Conservation (phyloP, 2,113 vertebrate species). For the Chascanopsetta lugubris region DNA sequence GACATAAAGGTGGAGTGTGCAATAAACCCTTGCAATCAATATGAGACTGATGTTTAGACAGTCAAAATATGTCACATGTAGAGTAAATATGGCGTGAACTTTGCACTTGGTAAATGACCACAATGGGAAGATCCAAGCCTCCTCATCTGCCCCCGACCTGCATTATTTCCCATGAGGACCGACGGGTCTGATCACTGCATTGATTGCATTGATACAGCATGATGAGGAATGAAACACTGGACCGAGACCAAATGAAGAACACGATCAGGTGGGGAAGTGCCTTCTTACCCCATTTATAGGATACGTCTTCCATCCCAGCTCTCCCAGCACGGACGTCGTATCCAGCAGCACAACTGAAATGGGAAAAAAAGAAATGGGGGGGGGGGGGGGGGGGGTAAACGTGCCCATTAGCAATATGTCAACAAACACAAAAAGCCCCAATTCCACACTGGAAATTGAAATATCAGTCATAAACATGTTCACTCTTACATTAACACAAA, state of each 20-base stretch:
- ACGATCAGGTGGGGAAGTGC: constrained; percentile 2
- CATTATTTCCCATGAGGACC: constrained; percentile 40
- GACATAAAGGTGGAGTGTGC: no score
- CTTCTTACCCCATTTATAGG: constrained; percentile 93
- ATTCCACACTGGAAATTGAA: constrained; percentile 62
- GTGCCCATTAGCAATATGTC: constrained; percentile 58
- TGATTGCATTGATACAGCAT: constrained; percentile 25
- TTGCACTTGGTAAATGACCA: constrained; percentile 3
- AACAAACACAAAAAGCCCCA: constrained; percentile 41
- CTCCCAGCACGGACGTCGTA: constrained; percentile 90
- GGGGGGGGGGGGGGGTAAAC: constrained; percentile 24
- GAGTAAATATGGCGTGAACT: neutral
- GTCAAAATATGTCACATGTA: neutral
- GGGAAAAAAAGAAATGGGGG: constrained; percentile 49
- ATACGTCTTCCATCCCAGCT: constrained; percentile 95
- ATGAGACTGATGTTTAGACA: no score
- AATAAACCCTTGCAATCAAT: no score
- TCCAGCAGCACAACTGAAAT: constrained; percentile 92
- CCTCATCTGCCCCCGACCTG: constrained; percentile 46
- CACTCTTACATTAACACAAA: constrained; percentile 58
- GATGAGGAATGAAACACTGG: constrained; percentile 11
- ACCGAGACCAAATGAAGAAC: constrained; percentile 10
- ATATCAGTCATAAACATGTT: constrained; percentile 57
- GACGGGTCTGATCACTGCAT: constrained; percentile 27
- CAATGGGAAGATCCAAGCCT: constrained; percentile 35